These are phyloP conservation scores for Dysdera silvatica DNA, from an alignment of 1,140 invertebrate species.

Conservation along the genomic window DNA sequence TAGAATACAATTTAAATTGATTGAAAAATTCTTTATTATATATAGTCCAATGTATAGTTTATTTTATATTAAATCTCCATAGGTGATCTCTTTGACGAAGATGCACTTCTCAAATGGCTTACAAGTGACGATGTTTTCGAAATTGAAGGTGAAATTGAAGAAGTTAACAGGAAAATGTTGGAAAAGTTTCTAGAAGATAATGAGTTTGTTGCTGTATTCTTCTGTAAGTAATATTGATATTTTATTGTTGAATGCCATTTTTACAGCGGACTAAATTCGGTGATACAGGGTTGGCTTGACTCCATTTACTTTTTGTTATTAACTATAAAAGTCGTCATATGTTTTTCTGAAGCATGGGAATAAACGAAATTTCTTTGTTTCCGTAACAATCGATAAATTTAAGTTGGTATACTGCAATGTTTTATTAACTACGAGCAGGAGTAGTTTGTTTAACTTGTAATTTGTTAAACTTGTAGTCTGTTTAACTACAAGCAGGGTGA, in stretches of 20 bases:
- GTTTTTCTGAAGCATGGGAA: no score
- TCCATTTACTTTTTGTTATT: no score
- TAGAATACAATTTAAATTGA: background rate
- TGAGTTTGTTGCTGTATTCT: constrained; percentile 88
- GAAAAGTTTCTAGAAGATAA: constrained; percentile 89
- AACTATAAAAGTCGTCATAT: no score
- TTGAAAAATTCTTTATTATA: background rate
- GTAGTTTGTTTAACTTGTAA: no score
- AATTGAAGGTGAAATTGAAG: constrained; percentile 92
- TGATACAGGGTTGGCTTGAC: background rate
- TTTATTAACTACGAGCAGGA: no score
- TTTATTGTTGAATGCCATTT: background rate
- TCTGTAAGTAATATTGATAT: constrained; percentile 61
- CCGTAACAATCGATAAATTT: no score
- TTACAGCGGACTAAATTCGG: background rate
- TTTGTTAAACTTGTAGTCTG: no score
- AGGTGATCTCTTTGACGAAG: constrained; percentile 77
- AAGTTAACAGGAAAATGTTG: constrained; percentile 89
- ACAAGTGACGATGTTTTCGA: constrained; percentile 92
- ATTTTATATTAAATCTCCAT: no score
- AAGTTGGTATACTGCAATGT: no score
- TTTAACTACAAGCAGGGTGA: no score
- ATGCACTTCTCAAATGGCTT: constrained; percentile 76
- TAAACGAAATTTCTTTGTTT: no score
- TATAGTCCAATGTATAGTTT: background rate